Evolutionary conservation across 2,797 vertebrate species (phyloP), one percentile per base, ranked within the genome.

Genomic region (Ptychobarbus kaznakovi): DNA sequence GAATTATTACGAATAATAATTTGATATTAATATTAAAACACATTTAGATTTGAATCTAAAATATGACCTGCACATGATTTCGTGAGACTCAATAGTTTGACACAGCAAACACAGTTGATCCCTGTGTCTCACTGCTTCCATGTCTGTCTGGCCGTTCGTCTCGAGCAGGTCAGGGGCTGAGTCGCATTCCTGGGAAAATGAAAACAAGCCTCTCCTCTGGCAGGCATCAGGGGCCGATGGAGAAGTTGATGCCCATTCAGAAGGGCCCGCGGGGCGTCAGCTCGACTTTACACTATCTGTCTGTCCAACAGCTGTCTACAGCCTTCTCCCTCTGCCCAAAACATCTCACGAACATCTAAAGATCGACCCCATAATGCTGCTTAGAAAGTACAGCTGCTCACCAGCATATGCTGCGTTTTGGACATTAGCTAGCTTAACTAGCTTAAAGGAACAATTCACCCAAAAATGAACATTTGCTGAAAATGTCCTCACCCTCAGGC

Each of bases 161-260:
- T 40, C 13, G 3, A 76, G 46, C 66, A 66, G 88, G 86, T 89
- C 87, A 90, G 75, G 53, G 86, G 88, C 61, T 35, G 40, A 82
- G 61, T 25, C 65, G 7, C 87, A 90, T 91, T 91, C 86, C 85
- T 85, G 72, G 42, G 51, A 79, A 87, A 88, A 87, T 82, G 78
- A 89, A 86, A 87, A 87, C 84, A 81, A 69, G 74, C 46, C 38
- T 85, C 49, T 76, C 51, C 44, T 51, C 72, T 85, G 85, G 80
- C 77, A 77, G 42, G 63, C 46, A 80, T 79, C 68, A 53, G 76
- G 16, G 56, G 16, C 28, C 16, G 68, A 81, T 68, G 72, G 44
- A 83, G 82, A 51, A 69, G 68, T 22, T n/a, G 75, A 82, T 87
- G 84, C 84, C 83, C 83, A 68, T 32, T 81, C 20, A 18, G 25